Percentiles rank a stretch among this genome's conserved stretches.
Evolutionary conservation across 1,140 invertebrate species (phyloP).

Genomic region (Pseudomyrmex cubaensis): DNA sequence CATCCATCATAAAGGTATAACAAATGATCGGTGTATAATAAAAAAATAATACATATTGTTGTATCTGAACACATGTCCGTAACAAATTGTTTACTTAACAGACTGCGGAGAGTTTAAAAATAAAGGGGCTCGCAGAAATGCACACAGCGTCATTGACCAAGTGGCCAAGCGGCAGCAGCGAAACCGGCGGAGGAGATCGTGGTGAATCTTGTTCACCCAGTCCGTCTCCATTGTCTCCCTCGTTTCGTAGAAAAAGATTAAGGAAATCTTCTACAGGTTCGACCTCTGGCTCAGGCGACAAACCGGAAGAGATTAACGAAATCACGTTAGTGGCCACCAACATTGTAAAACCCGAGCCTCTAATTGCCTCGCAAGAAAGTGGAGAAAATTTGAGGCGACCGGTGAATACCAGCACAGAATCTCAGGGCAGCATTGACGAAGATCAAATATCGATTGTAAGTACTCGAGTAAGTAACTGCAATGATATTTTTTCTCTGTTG

Average conservation of each 20-base stretch:
- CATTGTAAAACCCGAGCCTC: conserved; percentile 85
- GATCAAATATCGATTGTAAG: conserved; percentile 84
- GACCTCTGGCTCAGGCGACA: conserved; percentile 87
- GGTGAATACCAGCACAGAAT: conserved; percentile 81
- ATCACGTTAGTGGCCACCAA: conserved; percentile 84
- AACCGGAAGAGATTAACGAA: conserved; percentile 85
- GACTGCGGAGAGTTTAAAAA: conserved; percentile 94
- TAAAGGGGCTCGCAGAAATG: conserved; percentile 94
- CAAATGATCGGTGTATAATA: too few species aligned
- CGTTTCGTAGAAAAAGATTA: conserved; percentile 87
- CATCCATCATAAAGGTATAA: conserved; percentile 91
- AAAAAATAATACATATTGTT: not conserved
- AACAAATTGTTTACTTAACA: conserved; percentile 65
- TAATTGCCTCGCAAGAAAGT: conserved; percentile 78
- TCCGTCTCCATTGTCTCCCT: conserved; percentile 81
- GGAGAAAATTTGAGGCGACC: conserved; percentile 78
- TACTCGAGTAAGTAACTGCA: not conserved
- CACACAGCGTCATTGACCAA: conserved; percentile 89
- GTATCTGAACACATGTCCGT: not conserved
- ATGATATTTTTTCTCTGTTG: too few species aligned
- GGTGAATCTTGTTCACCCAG: conserved; percentile 82
- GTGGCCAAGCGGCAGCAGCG: conserved; percentile 86
- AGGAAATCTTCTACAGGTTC: conserved; percentile 91
- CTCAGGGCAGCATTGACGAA: conserved; percentile 85
- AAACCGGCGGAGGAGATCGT: conserved; percentile 77